Evolutionary conservation across 2,888 invertebrate species (phyloP), one percentile per base, ranked within the genome.

Genomic region (Caenorhabditis sulstoni): DNA sequence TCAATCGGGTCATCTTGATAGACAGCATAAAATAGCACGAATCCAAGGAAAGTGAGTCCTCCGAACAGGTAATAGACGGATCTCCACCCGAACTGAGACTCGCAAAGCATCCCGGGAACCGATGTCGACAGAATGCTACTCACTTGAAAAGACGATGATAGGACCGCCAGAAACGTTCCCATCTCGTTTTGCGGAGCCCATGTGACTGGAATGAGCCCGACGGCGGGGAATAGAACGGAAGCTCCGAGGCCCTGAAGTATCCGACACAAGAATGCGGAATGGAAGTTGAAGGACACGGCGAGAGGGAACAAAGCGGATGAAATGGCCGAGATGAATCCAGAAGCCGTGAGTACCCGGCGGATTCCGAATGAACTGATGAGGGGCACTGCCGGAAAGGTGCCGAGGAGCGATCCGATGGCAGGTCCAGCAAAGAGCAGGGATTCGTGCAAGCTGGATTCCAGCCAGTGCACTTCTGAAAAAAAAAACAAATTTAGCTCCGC

Each of bases 71-170:
- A 83, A 39, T 74, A 81, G 35, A 81, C 62, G 9, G 66, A 58
- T 16, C 71, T 41, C 83, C 83, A 83, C 8, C 81, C 80, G n/a
- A 67, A 37, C 1, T 58, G 18, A 0, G 80, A 78, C 14, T 76
- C 76, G 22, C 83, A 83, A 20, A 83, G 41, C 0, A 64, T 20
- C n/a, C 81, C 83, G 11, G 81, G 64, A 7, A 80, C 45, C 1
- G 83, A 78, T 78, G 81, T 81, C 1, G 78, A 73, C 47, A 83
- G 23, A 23, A 82, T 81, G 39, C 49, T 64, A 44, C 61, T 59
- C 8, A 81, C 50, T 74, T 81, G 74, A 37, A 74, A 44, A 12
- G 67, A 61, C 4, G 62, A 58, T 3, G 81, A 77, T 1, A 81
- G 44, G 37, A 77, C 50, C 12, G 81, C 81, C 9, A 82, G 66